Conservation (phyloP, 2,113 vertebrate genomes). For the Aleadryas rufinucha region DNA sequence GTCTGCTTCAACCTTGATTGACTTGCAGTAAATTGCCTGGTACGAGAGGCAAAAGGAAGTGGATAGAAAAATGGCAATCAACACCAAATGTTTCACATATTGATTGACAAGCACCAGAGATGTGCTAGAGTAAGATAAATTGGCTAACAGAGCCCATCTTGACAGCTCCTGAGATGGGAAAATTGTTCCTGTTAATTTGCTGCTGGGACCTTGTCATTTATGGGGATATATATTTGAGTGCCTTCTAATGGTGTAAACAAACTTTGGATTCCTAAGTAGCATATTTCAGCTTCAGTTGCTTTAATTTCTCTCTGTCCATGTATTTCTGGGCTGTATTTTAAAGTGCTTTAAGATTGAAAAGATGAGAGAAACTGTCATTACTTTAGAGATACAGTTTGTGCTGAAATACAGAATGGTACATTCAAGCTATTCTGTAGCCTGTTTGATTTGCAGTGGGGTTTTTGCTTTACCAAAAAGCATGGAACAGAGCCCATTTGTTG, state of each 20-base stretch:
- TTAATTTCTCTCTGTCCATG: conserved; percentile 47
- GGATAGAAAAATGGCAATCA: conserved; percentile 85
- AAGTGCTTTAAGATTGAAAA: background rate
- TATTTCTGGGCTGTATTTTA: conserved; percentile 47
- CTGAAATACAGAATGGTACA: background rate
- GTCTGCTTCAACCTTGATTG: conserved; percentile 83
- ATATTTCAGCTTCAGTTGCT: conserved; percentile 52
- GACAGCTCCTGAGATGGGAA: conserved; percentile 83
- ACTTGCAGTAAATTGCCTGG: conserved; percentile 86
- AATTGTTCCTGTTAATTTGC: conserved; percentile 87
- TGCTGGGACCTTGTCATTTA: conserved; percentile 82
- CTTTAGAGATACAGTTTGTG: conserved; percentile 6
- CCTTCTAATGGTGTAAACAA: conserved; percentile 83
- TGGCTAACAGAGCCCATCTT: conserved; percentile 82
- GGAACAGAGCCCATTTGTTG: background rate
- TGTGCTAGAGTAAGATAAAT: conserved; percentile 86
- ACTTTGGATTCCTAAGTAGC: conserved; percentile 70
- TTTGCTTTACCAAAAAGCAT: background rate
- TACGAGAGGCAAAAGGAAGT: conserved; percentile 80
- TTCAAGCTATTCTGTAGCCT: background rate
- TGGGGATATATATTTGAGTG: conserved; percentile 68
- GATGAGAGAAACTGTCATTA: background rate
- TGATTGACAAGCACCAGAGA: conserved; percentile 87
- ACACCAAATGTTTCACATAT: conserved; percentile 81
- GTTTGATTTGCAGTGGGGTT: background rate